Conservation (phyloP, 2,888 invertebrate genomes). For the Athalia cordata region DNA sequence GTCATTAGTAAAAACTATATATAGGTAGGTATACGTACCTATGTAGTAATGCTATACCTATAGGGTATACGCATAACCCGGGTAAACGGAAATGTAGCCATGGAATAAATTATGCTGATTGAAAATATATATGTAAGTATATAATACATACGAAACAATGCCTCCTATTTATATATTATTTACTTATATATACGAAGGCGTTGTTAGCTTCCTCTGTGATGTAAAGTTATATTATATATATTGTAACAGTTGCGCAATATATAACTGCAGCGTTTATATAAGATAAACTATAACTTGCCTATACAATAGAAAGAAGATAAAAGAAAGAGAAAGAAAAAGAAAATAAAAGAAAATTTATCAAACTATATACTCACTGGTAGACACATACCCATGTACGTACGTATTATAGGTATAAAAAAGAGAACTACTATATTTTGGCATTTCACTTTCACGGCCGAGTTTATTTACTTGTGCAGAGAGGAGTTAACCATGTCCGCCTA, state of each 20-base stretch:
- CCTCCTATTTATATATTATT: constrained; percentile 54
- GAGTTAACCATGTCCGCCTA: constrained; percentile 42
- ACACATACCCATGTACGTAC: not conserved
- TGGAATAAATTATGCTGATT: constrained; percentile 58
- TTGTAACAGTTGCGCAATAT: constrained; percentile 51
- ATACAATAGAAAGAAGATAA: too few relatives aligned
- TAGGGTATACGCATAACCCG: not conserved
- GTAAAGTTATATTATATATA: constrained; percentile 46
- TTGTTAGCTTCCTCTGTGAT: constrained; percentile 13
- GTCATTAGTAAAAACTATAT: constrained; percentile 34
- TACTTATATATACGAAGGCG: constrained; percentile 13
- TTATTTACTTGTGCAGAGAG: constrained; percentile 24
- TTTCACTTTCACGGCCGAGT: constrained; percentile 29
- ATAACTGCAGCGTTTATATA: constrained; percentile 47
- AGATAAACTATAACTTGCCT: too few relatives aligned
- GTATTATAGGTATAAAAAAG: not conserved
- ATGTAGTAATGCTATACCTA: too few relatives aligned
- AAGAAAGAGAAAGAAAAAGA: too few relatives aligned
- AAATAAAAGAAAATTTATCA: too few relatives aligned
- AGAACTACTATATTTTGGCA: not conserved
- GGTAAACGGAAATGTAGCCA: constrained; percentile 39
- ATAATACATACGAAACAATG: constrained; percentile 48
- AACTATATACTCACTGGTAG: not conserved
- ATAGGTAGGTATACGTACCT: too few relatives aligned
- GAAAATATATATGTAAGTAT: constrained; percentile 7